These are phyloP conservation scores for Achroia grisella DNA, from an alignment of 1,140 invertebrate genomes.

Conservation along the genomic window DNA sequence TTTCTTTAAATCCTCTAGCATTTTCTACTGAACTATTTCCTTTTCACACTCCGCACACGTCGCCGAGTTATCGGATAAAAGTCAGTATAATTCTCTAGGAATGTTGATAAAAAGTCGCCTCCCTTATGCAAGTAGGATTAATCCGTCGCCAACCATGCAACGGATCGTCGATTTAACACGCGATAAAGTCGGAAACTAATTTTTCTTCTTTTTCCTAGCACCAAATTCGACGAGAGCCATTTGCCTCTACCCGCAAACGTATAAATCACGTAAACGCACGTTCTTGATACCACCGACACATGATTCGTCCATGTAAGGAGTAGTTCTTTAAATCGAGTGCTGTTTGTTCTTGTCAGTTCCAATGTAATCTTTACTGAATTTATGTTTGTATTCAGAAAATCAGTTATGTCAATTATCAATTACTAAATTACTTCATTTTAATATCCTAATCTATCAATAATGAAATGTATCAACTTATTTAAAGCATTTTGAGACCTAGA, in stretches of 20 bases:
- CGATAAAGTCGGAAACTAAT: too few species aligned
- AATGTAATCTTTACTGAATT: too few species aligned
- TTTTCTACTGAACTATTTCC: slow-evolving; percentile 7
- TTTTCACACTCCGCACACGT: neutral
- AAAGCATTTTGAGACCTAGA: neutral
- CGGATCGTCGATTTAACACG: slow-evolving; percentile 24
- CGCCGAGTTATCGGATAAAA: slow-evolving; percentile 11
- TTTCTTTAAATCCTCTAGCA: neutral
- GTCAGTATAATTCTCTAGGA: too few species aligned
- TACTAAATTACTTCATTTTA: too few species aligned
- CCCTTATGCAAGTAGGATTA: slow-evolving; percentile 27
- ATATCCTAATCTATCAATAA: neutral
- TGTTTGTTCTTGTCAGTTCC: too few species aligned
- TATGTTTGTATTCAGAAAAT: too few species aligned
- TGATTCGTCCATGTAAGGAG: neutral
- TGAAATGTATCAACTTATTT: neutral
- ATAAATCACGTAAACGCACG: neutral
- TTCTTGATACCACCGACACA: neutral
- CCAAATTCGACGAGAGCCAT: neutral
- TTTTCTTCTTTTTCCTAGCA: neutral
- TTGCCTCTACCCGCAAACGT: neutral
- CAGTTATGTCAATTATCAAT: too few species aligned
- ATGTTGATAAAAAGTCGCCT: slow-evolving; percentile 16
- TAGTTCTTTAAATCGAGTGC: too few species aligned
- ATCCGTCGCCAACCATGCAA: slow-evolving; percentile 25